Percentiles rank a stretch among this genome's conserved stretches.
Evolutionary conservation across 2,888 invertebrate genomes (phyloP).

Genomic region (Ornithoptera priamus): DNA sequence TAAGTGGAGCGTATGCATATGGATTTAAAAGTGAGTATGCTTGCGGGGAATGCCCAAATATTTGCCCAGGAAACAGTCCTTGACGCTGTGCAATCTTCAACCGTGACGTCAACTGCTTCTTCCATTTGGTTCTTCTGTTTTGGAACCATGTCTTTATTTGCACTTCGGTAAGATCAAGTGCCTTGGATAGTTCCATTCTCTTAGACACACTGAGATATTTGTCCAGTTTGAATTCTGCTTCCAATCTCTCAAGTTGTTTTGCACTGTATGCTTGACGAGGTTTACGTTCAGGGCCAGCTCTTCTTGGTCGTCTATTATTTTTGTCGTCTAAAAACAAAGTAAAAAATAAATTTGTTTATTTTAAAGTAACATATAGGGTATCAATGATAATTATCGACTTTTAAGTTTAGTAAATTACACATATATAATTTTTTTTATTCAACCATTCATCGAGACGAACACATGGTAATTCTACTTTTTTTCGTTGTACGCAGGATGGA

Average conservation of each 20-base stretch:
- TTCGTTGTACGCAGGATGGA: too few relatives aligned
- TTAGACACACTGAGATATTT: constrained; percentile 98
- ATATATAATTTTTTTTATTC: too few relatives aligned
- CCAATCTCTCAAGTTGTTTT: constrained; percentile 93
- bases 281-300: constrained; percentile 94
- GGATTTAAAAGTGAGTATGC: constrained; percentile 83
- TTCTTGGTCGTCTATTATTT: constrained; percentile 88
- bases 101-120: constrained; percentile 95
- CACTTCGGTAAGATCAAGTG: constrained; percentile 93
- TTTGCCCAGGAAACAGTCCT: constrained; percentile 86
- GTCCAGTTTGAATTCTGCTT: constrained; percentile 96
- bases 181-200: constrained; percentile 94
- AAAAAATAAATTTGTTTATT: not conserved
- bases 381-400: too few relatives aligned
- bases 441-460: too few relatives aligned
- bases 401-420: too few relatives aligned
- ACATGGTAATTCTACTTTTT: too few relatives aligned
- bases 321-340: constrained; percentile 83
- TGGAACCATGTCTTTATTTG: constrained; percentile 99
- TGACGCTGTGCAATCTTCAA: constrained; percentile 94
- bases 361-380: not conserved
- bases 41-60: constrained; percentile 81
- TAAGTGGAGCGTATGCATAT: constrained; percentile 81
- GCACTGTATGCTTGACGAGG: constrained; percentile 98
- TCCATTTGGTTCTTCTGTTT: constrained; percentile 97